Evolutionary conservation across 2,113 vertebrate species (phyloP).

Genomic region (Todiramphus saurophagus): DNA sequence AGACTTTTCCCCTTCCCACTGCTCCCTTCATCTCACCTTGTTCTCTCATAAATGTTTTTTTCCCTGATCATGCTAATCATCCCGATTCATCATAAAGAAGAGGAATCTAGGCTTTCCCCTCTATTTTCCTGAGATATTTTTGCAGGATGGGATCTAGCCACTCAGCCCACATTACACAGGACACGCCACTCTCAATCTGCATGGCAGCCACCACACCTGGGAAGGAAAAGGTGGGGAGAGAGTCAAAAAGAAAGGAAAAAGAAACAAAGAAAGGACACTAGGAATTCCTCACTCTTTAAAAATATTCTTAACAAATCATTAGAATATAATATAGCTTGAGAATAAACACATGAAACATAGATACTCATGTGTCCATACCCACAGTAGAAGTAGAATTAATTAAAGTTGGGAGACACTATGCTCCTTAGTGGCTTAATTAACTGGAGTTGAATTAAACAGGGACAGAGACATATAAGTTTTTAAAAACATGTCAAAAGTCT

Average conservation of each 20-base stretch:
- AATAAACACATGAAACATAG: background rate
- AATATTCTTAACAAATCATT: background rate
- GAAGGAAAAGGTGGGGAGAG: background rate
- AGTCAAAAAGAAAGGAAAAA: background rate
- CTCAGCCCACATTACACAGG: background rate
- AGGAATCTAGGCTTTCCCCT: background rate
- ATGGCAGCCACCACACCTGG: background rate
- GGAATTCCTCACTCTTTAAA: background rate
- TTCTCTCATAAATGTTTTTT: background rate
- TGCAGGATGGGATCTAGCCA: background rate
- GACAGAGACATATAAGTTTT: slow-evolving; percentile 26
- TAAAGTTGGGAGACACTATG: slow-evolving; percentile 43
- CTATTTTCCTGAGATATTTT: background rate
- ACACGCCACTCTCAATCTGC: rapidly evolving
- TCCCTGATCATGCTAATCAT: background rate
- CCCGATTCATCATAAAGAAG: background rate
- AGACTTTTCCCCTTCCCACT: background rate
- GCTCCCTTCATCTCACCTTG: slow-evolving; percentile 44
- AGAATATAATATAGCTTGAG: background rate
- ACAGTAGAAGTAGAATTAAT: slow-evolving; percentile 56
- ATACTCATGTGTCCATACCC: background rate
- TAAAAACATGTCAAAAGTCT: slow-evolving; percentile 41
- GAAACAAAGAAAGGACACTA: rapidly evolving
- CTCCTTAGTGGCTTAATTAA: slow-evolving; percentile 54
- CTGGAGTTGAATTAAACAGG: slow-evolving; percentile 50